Conservation (phyloP, 2,113 vertebrate genomes). For the Cyanoramphus novaezelandiae region DNA sequence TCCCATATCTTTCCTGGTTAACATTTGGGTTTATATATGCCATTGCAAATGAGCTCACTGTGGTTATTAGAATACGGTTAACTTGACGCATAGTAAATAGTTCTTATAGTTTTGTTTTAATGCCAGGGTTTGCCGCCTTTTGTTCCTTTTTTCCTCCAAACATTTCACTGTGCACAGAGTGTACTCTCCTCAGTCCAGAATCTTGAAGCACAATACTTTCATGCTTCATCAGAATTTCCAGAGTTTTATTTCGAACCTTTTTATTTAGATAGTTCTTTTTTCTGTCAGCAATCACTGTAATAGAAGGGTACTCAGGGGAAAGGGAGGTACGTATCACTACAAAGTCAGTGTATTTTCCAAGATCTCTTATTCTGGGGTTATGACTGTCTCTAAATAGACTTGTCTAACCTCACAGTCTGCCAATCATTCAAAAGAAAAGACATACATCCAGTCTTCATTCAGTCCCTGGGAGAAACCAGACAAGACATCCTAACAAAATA, state of each 20-base stretch:
- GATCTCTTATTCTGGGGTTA: background rate
- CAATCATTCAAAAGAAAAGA: background rate
- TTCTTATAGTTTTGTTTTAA: background rate
- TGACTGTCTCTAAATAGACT: background rate
- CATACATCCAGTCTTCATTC: background rate
- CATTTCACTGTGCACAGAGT: background rate
- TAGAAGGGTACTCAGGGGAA: background rate
- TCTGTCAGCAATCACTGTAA: constrained; percentile 1
- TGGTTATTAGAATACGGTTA: background rate
- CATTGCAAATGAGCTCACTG: background rate
- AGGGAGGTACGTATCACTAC: background rate
- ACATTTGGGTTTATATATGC: background rate
- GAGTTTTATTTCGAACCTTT: constrained; percentile 17
- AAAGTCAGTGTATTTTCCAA: background rate
- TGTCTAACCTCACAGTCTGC: constrained; percentile 8
- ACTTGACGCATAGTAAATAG: background rate
- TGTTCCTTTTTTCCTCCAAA: background rate
- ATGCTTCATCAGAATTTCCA: background rate
- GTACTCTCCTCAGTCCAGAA: background rate
- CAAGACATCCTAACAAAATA: background rate
- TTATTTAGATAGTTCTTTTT: constrained; percentile 21
- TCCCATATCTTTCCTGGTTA: background rate
- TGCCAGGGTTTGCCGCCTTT: background rate
- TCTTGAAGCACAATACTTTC: background rate
- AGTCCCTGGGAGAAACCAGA: background rate